Conservation (phyloP, 1,140 invertebrate genomes). For the Meloidogyne floridensis region DNA sequence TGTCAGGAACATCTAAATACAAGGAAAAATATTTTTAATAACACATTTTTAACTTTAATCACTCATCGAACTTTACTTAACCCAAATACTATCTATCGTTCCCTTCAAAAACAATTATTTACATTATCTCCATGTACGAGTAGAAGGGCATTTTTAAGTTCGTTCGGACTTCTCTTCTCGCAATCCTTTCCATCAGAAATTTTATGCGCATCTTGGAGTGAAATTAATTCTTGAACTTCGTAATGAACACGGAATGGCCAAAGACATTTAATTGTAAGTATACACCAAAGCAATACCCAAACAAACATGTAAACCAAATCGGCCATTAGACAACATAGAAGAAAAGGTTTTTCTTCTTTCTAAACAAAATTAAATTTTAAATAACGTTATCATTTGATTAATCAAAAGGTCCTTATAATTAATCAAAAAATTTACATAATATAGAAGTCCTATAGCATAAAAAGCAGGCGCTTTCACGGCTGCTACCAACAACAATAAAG, state of each 20-base stretch:
- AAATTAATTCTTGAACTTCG: slow-evolving; percentile 36
- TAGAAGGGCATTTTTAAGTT: slow-evolving; percentile 40
- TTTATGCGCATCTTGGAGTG: slow-evolving; percentile 42
- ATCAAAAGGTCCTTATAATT: neutral
- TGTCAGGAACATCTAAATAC: slow-evolving; percentile 32
- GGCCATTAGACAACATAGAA: slow-evolving; percentile 52
- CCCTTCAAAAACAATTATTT: neutral
- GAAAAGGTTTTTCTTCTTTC: slow-evolving; percentile 55
- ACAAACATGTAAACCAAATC: slow-evolving; percentile 61
- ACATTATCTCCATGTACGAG: slow-evolving; percentile 36
- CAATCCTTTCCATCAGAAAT: slow-evolving; percentile 37
- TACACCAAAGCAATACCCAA: slow-evolving; percentile 61
- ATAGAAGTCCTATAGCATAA: slow-evolving; percentile 55
- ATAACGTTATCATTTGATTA: neutral
- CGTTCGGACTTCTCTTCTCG: slow-evolving; percentile 5
- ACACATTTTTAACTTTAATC: no score
- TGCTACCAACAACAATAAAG: slow-evolving; percentile 49
- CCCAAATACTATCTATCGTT: no score
- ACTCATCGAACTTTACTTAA: no score
- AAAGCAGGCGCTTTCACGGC: slow-evolving; percentile 54
- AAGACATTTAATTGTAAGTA: slow-evolving; percentile 50
- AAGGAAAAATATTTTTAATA: neutral
- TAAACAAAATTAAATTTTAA: slow-evolving; percentile 35
- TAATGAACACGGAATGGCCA: slow-evolving; percentile 54
- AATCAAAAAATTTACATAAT: slow-evolving; percentile 36